Evolutionary conservation across 2,113 vertebrate genomes (phyloP).

Genomic region (Ceratotherium simum): DNA sequence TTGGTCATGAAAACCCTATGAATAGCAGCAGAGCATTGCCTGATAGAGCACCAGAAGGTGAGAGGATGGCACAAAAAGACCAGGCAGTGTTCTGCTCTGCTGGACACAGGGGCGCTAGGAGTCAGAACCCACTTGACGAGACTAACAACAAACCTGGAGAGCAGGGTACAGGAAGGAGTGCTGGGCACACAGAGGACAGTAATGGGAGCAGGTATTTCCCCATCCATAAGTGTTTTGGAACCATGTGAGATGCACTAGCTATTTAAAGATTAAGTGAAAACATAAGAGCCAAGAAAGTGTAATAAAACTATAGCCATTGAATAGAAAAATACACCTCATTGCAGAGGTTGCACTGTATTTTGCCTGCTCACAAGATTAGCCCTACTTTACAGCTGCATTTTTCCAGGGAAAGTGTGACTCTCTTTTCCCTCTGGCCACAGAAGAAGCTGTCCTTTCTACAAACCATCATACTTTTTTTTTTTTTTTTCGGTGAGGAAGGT

Average conservation of each 20-base stretch:
- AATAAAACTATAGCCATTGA: neutral
- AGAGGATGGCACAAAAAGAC: no score
- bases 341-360: neutral
- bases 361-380: neutral
- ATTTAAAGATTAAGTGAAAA: neutral
- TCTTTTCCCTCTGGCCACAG: neutral
- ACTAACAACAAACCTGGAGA: no score
- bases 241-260: neutral
- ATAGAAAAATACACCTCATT: neutral
- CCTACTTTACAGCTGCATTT: neutral
- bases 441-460: neutral
- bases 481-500: no score
- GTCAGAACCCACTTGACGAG: no score
- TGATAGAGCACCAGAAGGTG: no score
- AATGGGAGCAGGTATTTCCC: neutral
- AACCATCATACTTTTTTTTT: neutral
- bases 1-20: no score
- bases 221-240: neutral
- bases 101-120: no score
- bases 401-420: neutral
- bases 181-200: neutral
- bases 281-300: neutral
- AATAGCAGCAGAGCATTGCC: no score
- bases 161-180: no score
- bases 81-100: no score